phyloP scores from a whole-genome alignment of 2,888 invertebrate species.

The Teinopalpus imperialis region DNA sequence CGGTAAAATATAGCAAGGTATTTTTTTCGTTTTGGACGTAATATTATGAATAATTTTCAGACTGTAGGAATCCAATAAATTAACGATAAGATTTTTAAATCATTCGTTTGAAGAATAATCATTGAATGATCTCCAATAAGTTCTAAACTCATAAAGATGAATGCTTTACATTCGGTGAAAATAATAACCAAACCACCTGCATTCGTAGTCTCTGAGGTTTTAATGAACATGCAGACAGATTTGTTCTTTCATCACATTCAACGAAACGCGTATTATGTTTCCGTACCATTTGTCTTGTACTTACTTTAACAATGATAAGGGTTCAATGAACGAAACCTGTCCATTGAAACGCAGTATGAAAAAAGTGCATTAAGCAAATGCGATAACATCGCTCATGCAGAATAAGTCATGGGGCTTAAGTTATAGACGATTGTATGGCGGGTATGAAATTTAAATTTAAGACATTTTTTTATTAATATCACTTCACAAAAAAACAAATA shows the following conservation, averaged over 20 bases:
- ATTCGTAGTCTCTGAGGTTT: slow-evolving; percentile 2
- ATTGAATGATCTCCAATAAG: too few relatives aligned
- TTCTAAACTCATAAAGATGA: too few relatives aligned
- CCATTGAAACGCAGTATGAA: slow-evolving; percentile 23
- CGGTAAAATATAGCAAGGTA: too few relatives aligned
- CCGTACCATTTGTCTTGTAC: slow-evolving; percentile 14
- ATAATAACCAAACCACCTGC: too few relatives aligned
- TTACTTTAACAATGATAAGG: slow-evolving; percentile 11
- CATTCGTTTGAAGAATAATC: too few relatives aligned
- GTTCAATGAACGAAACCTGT: slow-evolving; percentile 27
- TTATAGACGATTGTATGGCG: background rate
- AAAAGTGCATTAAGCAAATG: slow-evolving; percentile 25
- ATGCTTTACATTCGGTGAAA: too few relatives aligned
- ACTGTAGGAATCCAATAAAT: too few relatives aligned
- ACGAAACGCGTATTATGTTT: slow-evolving; percentile 16
- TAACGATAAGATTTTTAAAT: too few relatives aligned
- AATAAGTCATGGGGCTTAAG: background rate
- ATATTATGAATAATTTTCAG: too few relatives aligned
- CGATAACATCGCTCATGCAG: slow-evolving; percentile 20
- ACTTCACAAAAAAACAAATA: too few relatives aligned
- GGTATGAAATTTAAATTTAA: background rate
- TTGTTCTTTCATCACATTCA: slow-evolving; percentile 11
- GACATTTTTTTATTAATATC: too few relatives aligned
- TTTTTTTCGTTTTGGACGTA: too few relatives aligned
- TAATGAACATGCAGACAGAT: slow-evolving; percentile 1